Percentiles rank a stretch among this genome's conserved stretches.
Evolutionary conservation across 2,888 invertebrate genomes (phyloP).

Genomic region (Pheosia gnoma): DNA sequence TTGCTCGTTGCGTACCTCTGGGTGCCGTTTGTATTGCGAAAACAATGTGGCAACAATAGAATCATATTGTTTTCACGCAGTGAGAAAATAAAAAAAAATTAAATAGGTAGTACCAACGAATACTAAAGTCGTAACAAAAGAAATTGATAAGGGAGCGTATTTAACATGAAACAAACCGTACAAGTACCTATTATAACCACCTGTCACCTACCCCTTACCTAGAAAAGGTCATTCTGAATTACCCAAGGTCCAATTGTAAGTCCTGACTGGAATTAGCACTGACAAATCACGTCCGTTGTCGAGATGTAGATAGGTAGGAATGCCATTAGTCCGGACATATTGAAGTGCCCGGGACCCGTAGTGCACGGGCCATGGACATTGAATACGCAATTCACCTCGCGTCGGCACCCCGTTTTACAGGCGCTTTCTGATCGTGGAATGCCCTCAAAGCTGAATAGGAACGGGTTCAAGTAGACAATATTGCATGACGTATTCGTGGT

Average conservation of each 20-base stretch:
- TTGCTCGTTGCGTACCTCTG: slow-evolving; percentile 36
- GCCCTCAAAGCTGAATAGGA: background rate
- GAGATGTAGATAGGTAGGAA: background rate
- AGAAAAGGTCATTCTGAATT: no score
- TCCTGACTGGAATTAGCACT: background rate
- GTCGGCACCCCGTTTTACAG: background rate
- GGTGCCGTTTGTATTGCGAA: slow-evolving; percentile 22
- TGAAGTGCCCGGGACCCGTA: slow-evolving; percentile 1
- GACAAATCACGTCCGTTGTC: background rate
- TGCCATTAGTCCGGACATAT: slow-evolving; percentile 1
- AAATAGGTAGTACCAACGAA: no score
- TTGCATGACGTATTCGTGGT: background rate
- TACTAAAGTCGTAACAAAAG: no score
- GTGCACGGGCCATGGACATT: background rate
- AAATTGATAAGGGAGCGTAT: no score
- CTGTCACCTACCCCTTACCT: no score
- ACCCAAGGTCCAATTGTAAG: background rate
- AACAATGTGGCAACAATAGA: background rate
- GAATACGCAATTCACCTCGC: slow-evolving; percentile 3
- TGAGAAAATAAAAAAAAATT: background rate
- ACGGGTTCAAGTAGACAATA: background rate
- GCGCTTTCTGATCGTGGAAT: background rate
- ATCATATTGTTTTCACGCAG: background rate
- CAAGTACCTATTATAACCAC: no score
- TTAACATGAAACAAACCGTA: no score